Percentiles rank a stretch among this genome's conserved stretches.
phyloP scores from a whole-genome alignment of 2,113 vertebrate species.

The Nycticebus coucang region DNA sequence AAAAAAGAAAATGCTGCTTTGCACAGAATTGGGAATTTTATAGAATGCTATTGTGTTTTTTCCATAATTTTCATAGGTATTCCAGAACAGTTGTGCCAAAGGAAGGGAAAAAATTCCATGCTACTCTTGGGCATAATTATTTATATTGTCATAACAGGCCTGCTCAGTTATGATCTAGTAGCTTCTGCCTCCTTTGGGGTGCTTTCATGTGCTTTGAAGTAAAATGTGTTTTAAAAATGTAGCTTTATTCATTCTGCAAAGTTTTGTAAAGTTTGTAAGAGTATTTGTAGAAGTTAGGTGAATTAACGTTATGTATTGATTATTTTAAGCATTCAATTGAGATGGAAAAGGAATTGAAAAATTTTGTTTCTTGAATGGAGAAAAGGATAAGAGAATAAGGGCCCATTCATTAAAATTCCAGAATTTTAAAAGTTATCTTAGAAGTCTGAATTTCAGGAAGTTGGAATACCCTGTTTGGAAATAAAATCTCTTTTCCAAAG shows the following conservation, averaged over 20 bases:
- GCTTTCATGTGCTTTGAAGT: not conserved
- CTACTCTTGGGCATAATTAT: not conserved
- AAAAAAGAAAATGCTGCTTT: constrained; percentile 50
- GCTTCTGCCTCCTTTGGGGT: not conserved
- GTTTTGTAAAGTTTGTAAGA: not conserved
- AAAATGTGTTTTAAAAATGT: constrained; percentile 8
- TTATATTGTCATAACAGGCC: not conserved
- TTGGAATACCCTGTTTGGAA: not conserved
- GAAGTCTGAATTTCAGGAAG: not conserved
- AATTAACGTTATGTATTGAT: constrained; percentile 2
- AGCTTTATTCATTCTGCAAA: not conserved
- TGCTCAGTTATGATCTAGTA: not conserved
- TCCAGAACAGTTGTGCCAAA: constrained; percentile 21
- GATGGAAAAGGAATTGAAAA: constrained; percentile 10
- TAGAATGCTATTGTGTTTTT: constrained; percentile 34
- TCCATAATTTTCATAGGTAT: constrained; percentile 37
- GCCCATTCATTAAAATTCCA: not conserved
- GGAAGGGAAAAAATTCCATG: not conserved
- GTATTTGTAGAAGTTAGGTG: constrained; percentile 19
- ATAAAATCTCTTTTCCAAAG: not conserved
- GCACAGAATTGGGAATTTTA: constrained; percentile 54
- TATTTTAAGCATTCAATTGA: constrained; percentile 1
- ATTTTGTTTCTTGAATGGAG: constrained; percentile 19
- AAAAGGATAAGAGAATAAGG: not conserved
- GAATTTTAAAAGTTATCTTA: not conserved